Percentiles rank a stretch among this genome's conserved stretches.
Evolutionary conservation across 1,140 invertebrate species (phyloP).

Genomic region (Heliothis subflexa): DNA sequence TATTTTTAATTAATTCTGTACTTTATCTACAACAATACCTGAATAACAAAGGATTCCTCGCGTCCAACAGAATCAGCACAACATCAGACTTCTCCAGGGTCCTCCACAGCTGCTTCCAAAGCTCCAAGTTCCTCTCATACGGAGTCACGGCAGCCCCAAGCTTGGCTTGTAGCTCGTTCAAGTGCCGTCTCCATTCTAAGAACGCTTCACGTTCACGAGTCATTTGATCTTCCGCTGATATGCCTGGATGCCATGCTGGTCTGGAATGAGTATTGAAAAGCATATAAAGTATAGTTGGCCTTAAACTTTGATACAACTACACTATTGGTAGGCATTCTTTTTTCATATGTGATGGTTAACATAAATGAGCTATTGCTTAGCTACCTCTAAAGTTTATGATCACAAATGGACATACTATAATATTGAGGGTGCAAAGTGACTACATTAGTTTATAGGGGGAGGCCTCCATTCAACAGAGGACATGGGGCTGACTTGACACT

Average conservation of each 20-base stretch:
- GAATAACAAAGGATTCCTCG: slow-evolving; percentile 98
- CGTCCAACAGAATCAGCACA: slow-evolving; percentile 98
- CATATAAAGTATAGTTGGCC: not conserved
- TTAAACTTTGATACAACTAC: no score
- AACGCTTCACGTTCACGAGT: slow-evolving; percentile 93
- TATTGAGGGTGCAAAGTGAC: no score
- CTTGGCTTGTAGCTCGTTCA: slow-evolving; percentile 91
- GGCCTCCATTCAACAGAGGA: no score
- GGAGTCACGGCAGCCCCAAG: slow-evolving; percentile 96
- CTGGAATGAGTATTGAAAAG: slow-evolving; percentile 77
- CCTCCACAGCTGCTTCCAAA: slow-evolving; percentile 99
- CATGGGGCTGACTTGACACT: not conserved
- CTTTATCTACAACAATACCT: slow-evolving; percentile 73
- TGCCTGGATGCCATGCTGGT: slow-evolving; percentile 93
- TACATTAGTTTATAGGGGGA: no score
- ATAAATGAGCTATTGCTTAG: no score
- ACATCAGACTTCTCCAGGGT: slow-evolving; percentile 98
- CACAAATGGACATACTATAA: no score
- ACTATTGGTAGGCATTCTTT: no score
- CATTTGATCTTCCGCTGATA: slow-evolving; percentile 92
- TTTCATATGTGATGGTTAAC: no score
- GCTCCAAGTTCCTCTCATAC: slow-evolving; percentile 99
- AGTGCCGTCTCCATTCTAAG: slow-evolving; percentile 94
- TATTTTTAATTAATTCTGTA: no score
- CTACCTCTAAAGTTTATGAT: no score